These are phyloP conservation scores for Melanitta fusca DNA, from an alignment of 2,797 vertebrate genomes.

Conservation along the genomic window DNA sequence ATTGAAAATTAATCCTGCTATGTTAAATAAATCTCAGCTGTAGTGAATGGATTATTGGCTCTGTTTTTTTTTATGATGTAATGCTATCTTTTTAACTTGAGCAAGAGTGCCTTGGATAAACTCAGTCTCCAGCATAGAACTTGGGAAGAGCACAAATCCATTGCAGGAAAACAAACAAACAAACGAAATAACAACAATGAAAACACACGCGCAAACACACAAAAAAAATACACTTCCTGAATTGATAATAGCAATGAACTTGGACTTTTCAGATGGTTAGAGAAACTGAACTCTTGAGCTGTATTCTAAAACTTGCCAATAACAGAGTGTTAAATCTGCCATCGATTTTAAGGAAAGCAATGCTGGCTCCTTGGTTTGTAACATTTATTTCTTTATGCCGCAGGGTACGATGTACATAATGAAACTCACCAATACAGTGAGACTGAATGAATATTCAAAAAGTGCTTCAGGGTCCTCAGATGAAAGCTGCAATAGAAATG, in stretches of 20 bases:
- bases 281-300: neutral
- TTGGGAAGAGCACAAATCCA: neutral
- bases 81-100: neutral
- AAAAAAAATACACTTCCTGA: neutral
- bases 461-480: neutral
- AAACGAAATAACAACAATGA: no score
- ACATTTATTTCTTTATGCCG: neutral
- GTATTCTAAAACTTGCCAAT: neutral
- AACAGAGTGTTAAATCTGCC: neutral
- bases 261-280: neutral
- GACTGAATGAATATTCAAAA: neutral
- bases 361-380: neutral
- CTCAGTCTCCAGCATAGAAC: neutral
- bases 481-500: neutral
- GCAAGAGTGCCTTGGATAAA: neutral
- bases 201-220: neutral
- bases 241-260: neutral
- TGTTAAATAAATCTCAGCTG: neutral
- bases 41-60: neutral
- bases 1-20: neutral
- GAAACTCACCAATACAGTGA: neutral
- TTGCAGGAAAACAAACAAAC: neutral
- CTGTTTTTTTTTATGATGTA: neutral
- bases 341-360: neutral
- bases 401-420: neutral